Evolutionary conservation across 2,888 invertebrate genomes (phyloP).

Genomic region (Podotricha telesiphe): DNA sequence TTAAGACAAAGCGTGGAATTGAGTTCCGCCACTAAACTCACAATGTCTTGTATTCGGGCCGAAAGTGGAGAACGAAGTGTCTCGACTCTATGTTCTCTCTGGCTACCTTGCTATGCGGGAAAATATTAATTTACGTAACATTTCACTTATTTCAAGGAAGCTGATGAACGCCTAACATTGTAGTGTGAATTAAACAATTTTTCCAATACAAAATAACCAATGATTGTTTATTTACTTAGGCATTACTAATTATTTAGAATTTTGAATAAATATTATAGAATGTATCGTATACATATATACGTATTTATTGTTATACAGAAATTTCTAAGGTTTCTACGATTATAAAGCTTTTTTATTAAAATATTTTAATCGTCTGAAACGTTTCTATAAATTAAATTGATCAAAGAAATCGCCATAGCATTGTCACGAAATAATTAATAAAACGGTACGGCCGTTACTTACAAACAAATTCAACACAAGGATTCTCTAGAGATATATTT

Average conservation of each 20-base stretch:
- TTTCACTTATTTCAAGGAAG: too few species aligned
- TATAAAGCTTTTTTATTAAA: neutral
- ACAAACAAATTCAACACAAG: conserved; percentile 12
- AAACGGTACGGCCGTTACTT: neutral
- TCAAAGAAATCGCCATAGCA: conserved; percentile 9
- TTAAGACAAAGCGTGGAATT: too few species aligned
- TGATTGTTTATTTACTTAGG: neutral
- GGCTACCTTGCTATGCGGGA: too few species aligned
- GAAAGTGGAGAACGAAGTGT: too few species aligned
- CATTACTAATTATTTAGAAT: neutral
- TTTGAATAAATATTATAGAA: neutral
- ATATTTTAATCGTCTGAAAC: neutral
- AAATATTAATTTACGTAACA: too few species aligned
- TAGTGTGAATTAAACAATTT: too few species aligned
- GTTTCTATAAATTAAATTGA: conserved; percentile 1
- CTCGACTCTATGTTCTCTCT: too few species aligned
- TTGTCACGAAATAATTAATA: conserved; percentile 8
- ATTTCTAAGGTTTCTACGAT: neutral
- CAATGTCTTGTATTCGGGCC: too few species aligned
- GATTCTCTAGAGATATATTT: conserved; percentile 21
- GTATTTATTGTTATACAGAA: neutral
- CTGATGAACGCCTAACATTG: too few species aligned
- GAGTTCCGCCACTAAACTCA: too few species aligned
- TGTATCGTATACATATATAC: neutral
- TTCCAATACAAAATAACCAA: too few species aligned